phyloP scores from a whole-genome alignment of 2,888 invertebrate species.

The Lutraria lutraria region DNA sequence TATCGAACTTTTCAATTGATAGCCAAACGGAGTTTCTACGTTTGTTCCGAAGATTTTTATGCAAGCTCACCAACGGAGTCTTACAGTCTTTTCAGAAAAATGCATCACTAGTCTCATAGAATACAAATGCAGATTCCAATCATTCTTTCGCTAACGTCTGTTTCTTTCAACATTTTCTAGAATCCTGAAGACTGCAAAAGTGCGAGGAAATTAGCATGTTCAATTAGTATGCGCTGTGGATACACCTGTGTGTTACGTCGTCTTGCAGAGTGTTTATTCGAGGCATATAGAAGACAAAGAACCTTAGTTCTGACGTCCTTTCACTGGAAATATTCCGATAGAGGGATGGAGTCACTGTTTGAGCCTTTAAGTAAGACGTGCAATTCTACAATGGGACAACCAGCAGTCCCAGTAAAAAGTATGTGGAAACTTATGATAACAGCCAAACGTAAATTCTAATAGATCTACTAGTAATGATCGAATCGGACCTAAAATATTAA shows the following conservation, averaged over 20 bases:
- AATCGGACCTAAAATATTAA: no score
- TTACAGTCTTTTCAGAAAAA: no score
- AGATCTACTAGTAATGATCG: no score
- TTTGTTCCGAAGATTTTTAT: no score
- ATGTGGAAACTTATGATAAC: no score
- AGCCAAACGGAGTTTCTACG: no score
- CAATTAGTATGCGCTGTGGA: slow-evolving; percentile 99
- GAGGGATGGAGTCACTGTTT: slow-evolving; percentile 98
- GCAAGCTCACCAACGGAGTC: no score
- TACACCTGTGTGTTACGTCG: slow-evolving; percentile 99
- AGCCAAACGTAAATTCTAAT: no score
- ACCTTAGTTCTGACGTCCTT: slow-evolving; percentile 97
- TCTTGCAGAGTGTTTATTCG: slow-evolving; percentile 97
- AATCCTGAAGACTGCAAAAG: slow-evolving; percentile 95
- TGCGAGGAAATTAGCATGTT: slow-evolving; percentile 96
- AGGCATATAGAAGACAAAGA: slow-evolving; percentile 97
- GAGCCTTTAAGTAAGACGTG: slow-evolving; percentile 96
- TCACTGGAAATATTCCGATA: slow-evolving; percentile 96
- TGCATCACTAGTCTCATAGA: no score
- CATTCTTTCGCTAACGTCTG: no score
- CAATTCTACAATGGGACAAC: slow-evolving; percentile 89
- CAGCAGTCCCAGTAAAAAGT: slow-evolving; percentile 88
- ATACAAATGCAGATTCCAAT: no score
- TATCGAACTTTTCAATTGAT: no score
- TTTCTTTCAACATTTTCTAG: slow-evolving; percentile 89